Evolutionary conservation across 2,113 vertebrate genomes (phyloP), one percentile per base, ranked within the genome.

Genomic region (Corythornis madagascariensis): DNA sequence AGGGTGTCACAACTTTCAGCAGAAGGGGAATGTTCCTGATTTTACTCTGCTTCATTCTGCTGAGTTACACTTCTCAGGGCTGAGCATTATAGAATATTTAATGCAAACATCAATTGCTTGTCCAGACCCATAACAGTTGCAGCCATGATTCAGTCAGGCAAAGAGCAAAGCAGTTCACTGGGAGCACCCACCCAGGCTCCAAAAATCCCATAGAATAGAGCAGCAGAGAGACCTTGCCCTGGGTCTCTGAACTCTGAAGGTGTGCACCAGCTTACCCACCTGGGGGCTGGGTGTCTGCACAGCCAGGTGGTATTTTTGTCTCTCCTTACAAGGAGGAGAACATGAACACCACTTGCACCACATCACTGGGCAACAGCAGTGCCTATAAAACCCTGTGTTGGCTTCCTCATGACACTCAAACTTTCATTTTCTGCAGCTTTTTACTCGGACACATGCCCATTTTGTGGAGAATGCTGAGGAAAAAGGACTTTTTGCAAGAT

Each of bases 391-490:
- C 21, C 13, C 19, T 63, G 0, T 52, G 25, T 16, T 83, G 55
- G 38, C 61, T 63, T 65, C 40, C n/a, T 65, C 0, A 0, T 73
- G 67, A 77, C 50, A 13, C 26, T 52, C 43, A 67, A 63, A 79
- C 38, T 25, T 89, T 93, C 38, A 2, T 95, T 66, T 97, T 83
- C 84, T 96, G 84, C 60, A 98, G 98, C 89, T 98, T 98, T 95
- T 92, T 98, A 7, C 90, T 98, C 81, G 98, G 98, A 74, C 98
- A 98, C 76, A 76, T 97, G 20, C 95, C 97, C 10, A 85, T 94
- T 86, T 56, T 98, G 9, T 97, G 97, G 97, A 96, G 86, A 76
- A 95, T 94, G 81, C 29, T 95, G 9, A 97, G 64, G 82, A 97
- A 95, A 1, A 33, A 28, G 14, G 80, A 95, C 66, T 61, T 97